These are phyloP conservation scores for Enteromius fasciolatus DNA, from an alignment of 2,797 vertebrate genomes.

Conservation along the genomic window DNA sequence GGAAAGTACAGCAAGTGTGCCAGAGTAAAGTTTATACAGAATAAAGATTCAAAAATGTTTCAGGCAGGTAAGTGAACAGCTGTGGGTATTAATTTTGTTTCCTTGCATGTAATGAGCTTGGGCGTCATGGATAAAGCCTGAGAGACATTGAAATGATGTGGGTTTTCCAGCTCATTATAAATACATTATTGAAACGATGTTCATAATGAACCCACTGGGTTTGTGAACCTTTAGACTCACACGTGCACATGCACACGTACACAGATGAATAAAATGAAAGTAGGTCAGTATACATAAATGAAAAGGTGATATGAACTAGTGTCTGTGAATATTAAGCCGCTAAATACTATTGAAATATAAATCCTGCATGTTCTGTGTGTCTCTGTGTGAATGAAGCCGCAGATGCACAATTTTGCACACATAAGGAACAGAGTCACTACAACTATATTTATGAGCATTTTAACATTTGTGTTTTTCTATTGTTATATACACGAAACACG, in stretches of 20 bases:
- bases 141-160: slow-evolving; percentile 8
- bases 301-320: neutral
- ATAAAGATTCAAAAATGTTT: slow-evolving; percentile 20
- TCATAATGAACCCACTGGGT: slow-evolving; percentile 10
- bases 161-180: slow-evolving; percentile 32
- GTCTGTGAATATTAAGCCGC: too few species aligned
- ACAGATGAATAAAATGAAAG: slow-evolving; percentile 42
- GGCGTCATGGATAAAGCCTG: slow-evolving; percentile 7
- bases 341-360: too few species aligned
- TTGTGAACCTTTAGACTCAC: slow-evolving; percentile 5
- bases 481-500: too few species aligned
- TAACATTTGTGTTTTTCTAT: too few species aligned
- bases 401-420: too few species aligned
- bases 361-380: too few species aligned
- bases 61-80: slow-evolving; percentile 12
- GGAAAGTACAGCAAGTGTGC: slow-evolving; percentile 26
- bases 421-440: too few species aligned
- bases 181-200: slow-evolving; percentile 32
- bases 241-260: neutral
- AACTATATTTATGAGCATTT: too few species aligned
- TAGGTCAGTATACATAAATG: neutral
- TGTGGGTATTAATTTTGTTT: neutral
- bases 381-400: too few species aligned
- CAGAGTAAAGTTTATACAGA: slow-evolving; percentile 33
- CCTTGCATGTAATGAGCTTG: slow-evolving; percentile 3